Evolutionary conservation across 2,888 invertebrate species (phyloP), one percentile per base, ranked within the genome.

Genomic region (Epirrita christyi): DNA sequence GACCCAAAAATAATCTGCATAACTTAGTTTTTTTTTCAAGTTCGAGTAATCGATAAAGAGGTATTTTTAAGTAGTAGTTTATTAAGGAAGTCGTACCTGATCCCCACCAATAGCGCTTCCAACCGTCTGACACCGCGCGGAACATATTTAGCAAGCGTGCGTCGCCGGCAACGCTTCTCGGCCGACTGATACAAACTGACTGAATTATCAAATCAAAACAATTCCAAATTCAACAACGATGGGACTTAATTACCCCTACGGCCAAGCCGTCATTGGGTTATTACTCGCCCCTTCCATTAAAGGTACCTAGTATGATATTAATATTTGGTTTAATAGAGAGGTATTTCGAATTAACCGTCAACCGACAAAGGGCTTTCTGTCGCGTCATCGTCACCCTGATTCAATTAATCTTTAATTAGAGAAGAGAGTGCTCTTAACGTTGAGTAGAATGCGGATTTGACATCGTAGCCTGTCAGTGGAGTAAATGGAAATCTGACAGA

Each of bases 41-140:
- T 32, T 11, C 0, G n/a, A 36, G 42, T 37, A 9, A 15, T 42
- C 36, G 50, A 53, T 36, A 32, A 40, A 49, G 36, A n/a, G 37
- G 36, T n/a, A 37, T 15, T 11, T 11, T 9, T 14, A 42, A 38
- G 27, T 41, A 42, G 32, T 54, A 41, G 64, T 76, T 79, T 81
- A 83, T 80, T 78, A 81, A 85, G 85, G 85, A 85, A 78, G 81
- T 81, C 65, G 71, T 89, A 92, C 92, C 92, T 90, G 90, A 85
- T 74, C 92, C 92, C 90, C 91, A 91, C 91, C 91, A 92, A 73
- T 87, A 92, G 67, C 86, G 85, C 75, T 90, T 91, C 92, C 92
- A 92, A 67, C 86, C 76, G 71, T 90, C 89, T 53, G 86, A 77
- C 65, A 92, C 86, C 61, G 86, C 85, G 73, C 92, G 92, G 61